phyloP scores from a whole-genome alignment of 1,140 invertebrate species.

The Stegodyphus dumicola region DNA sequence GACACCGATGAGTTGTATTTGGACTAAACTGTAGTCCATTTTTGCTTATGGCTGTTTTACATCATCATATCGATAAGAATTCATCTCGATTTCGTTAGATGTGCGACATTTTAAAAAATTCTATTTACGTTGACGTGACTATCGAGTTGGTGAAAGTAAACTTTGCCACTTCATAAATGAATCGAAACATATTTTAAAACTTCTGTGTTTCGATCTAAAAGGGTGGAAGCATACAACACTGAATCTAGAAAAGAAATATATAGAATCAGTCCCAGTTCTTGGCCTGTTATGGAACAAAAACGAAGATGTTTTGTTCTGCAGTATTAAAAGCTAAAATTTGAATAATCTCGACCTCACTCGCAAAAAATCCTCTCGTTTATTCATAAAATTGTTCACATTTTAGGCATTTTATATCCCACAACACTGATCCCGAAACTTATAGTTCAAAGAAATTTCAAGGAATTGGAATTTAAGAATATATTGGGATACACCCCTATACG shows the following conservation, averaged over 20 bases:
- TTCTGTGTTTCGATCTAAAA: neutral
- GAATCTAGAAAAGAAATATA: neutral
- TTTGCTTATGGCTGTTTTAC: neutral
- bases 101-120: neutral
- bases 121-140: neutral
- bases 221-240: neutral
- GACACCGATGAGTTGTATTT: constrained; percentile 3
- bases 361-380: neutral
- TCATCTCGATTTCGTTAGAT: neutral
- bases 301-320: neutral
- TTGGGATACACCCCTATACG: too few relatives aligned
- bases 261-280: neutral
- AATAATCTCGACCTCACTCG: neutral
- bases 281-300: constrained; percentile 2
- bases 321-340: neutral
- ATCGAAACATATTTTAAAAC: neutral
- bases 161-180: neutral
- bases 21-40: constrained; percentile 7
- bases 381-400: too few relatives aligned
- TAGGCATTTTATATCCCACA: too few relatives aligned
- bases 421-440: too few relatives aligned
- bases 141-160: neutral
- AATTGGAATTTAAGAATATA: too few relatives aligned
- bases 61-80: neutral
- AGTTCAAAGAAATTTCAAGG: too few relatives aligned